Base-by-base conservation (phyloP, 2,113 vertebrate species). In the Saiga tatarica region DNA sequence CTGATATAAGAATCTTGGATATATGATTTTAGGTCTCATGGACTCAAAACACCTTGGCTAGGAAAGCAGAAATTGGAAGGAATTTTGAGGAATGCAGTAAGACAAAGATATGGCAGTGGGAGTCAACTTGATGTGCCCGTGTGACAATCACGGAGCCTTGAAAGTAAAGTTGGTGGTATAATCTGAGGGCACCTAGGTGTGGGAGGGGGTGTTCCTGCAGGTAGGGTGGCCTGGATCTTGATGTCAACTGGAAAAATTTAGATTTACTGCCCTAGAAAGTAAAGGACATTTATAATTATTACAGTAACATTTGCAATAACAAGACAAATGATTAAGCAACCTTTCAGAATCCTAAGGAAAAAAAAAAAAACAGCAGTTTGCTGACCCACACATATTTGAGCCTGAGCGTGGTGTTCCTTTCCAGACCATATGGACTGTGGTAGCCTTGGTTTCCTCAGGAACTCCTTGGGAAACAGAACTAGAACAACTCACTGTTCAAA, bases 401-500 rank as follows among this genome's bases (percentile, higher is more conserved):
- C 88, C 71, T 67, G 94, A 96, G 97, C 82, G 0, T 39, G 91
- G 85, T 97, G 97, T 97, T 97, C 97, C 88, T 89, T 97, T 67
- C 67, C 42, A 83, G 95, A 83, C 95, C 97, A 97, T 94, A 97
- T 97, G 97, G 97, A 97, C 94, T 82, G 42, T 94, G 84, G 90
- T 55, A 96, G 91, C 64, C 95, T 94, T 30, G 76, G 85, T 88
- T 97, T 97, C 88, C 95, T 96, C 94, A 96, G 96, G 92, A 98
- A 97, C 88, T 97, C 93, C 98, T 98, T 93, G 95, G 96, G 96
- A 79, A 94, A 93, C 76, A 97, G 97, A 98, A 93, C 93, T 60
- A 92, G 96, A 97, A 97, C 92, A 95, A 88, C 93, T 81, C 94
- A 6, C 96, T 97, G 91, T 98, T 97, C 96, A 97, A 94, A 98